These are phyloP conservation scores for Agrochola litura DNA, from an alignment of 2,888 invertebrate species.

Conservation along the genomic window DNA sequence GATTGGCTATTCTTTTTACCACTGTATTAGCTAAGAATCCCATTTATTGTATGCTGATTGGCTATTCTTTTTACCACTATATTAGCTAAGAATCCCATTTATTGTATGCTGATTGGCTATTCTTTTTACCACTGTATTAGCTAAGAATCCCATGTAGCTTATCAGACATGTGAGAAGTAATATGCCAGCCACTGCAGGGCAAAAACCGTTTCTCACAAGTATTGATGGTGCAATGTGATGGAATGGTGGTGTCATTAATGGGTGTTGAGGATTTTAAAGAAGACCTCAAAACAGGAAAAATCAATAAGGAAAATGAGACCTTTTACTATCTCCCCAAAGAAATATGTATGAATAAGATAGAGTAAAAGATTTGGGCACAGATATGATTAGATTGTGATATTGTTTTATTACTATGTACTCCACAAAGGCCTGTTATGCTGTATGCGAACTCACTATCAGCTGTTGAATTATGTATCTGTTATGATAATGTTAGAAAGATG, in stretches of 20 bases:
- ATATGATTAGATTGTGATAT: slow-evolving; percentile 49
- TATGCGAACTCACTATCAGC: slow-evolving; percentile 18
- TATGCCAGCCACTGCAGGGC: neutral
- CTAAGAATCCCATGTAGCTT: neutral
- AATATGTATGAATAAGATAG: slow-evolving; percentile 37
- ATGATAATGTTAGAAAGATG: slow-evolving; percentile 26
- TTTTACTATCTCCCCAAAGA: slow-evolving; percentile 25
- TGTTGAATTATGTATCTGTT: slow-evolving; percentile 25
- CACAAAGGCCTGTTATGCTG: slow-evolving; percentile 3
- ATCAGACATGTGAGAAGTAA: neutral
- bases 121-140: no score
- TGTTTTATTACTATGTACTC: slow-evolving; percentile 37
- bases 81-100: no score
- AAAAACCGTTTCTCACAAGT: neutral
- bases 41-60: no score
- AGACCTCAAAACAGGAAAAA: neutral
- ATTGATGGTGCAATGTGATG: neutral
- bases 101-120: no score
- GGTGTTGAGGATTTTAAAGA: neutral
- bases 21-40: neutral
- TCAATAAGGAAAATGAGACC: slow-evolving; percentile 33
- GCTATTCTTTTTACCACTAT: no score
- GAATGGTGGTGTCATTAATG: neutral
- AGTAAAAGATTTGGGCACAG: slow-evolving; percentile 31
- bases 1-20: no score